These are phyloP conservation scores for Tricholauxania praeusta DNA, from an alignment of 2,888 invertebrate genomes.

Conservation along the genomic window DNA sequence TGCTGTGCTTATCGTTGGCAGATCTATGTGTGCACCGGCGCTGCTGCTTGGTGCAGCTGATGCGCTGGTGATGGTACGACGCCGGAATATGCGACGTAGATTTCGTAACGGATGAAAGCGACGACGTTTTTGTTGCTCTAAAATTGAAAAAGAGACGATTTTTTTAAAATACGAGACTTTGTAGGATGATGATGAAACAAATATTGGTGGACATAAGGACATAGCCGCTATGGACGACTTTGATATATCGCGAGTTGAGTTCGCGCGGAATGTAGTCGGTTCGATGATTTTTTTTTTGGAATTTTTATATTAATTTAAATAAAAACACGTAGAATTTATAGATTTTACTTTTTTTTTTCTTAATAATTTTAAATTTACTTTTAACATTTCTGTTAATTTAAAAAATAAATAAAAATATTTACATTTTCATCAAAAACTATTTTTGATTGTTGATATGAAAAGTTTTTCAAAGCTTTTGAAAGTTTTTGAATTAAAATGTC, in stretches of 20 bases:
- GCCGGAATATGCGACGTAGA: slow-evolving; percentile 67
- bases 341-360: no score
- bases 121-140: slow-evolving; percentile 66
- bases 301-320: no score
- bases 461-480: no score
- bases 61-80: slow-evolving; percentile 64
- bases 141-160: slow-evolving; percentile 33
- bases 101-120: slow-evolving; percentile 67
- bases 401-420: no score
- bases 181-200: no score
- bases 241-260: background rate
- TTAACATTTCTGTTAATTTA: no score
- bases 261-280: background rate
- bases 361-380: no score
- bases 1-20: slow-evolving; percentile 49
- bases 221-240: background rate
- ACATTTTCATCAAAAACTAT: no score
- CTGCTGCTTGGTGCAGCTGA: slow-evolving; percentile 38
- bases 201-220: no score
- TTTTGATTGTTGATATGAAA: no score
- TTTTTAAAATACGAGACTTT: background rate
- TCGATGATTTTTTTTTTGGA: background rate
- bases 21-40: slow-evolving; percentile 47
- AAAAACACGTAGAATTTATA: no score
- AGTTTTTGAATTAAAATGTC: no score